These are phyloP conservation scores for Coenobita brevimanus DNA, from an alignment of 1,140 invertebrate species.

Conservation along the genomic window DNA sequence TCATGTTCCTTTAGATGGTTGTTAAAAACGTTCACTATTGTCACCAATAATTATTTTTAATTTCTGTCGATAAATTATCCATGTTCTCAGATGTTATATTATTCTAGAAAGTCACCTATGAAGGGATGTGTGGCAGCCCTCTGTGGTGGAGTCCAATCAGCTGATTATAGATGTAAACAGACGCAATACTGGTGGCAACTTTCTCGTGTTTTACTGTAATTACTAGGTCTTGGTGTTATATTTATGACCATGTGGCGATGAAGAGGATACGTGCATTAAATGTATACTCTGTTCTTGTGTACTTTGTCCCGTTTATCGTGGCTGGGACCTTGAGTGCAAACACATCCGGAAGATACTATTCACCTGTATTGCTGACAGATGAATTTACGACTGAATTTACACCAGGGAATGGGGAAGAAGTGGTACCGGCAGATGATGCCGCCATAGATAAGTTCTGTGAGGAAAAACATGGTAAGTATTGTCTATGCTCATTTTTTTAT, in stretches of 20 bases:
- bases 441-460: too few species aligned
- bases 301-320: not conserved
- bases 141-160: slow-evolving; percentile 48
- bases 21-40: too few species aligned
- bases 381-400: too few species aligned
- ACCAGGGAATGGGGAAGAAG: too few species aligned
- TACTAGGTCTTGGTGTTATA: not conserved
- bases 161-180: slow-evolving; percentile 62
- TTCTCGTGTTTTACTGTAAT: not conserved
- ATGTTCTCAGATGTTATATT: not conserved
- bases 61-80: not conserved
- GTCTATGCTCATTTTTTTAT: too few species aligned
- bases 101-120: not conserved
- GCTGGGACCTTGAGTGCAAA: not conserved
- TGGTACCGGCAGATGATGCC: too few species aligned
- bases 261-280: not conserved
- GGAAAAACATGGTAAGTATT: too few species aligned
- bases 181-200: slow-evolving; percentile 12
- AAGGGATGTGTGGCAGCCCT: not conserved
- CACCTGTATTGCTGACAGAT: too few species aligned
- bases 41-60: not conserved
- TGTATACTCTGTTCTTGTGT: too few species aligned
- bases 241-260: slow-evolving; percentile 9
- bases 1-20: too few species aligned
- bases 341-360: not conserved